Evolutionary conservation across 2,888 invertebrate genomes (phyloP).

Genomic region (Ophion ellenae): DNA sequence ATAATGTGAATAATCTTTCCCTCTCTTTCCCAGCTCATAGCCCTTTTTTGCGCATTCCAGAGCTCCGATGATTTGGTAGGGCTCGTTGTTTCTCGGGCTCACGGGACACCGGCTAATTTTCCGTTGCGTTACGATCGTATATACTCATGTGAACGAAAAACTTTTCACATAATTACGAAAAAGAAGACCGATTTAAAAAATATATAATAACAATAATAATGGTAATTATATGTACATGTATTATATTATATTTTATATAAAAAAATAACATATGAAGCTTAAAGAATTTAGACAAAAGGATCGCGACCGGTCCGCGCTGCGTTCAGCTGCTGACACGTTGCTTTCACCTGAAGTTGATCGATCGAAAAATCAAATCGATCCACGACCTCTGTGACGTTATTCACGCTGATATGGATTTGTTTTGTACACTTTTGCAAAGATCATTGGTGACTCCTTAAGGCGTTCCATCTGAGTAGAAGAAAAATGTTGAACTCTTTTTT

Average conservation of each 20-base stretch:
- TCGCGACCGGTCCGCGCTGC: slow-evolving; percentile 68
- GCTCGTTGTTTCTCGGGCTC: slow-evolving; percentile 39
- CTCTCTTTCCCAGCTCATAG: slow-evolving; percentile 53
- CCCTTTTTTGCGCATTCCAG: slow-evolving; percentile 35
- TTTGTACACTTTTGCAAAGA: background rate
- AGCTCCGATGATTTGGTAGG: slow-evolving; percentile 42
- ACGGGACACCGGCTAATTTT: slow-evolving; percentile 55
- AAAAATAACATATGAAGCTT: slow-evolving; percentile 72
- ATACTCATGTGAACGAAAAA: slow-evolving; percentile 54
- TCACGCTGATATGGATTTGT: slow-evolving; percentile 1
- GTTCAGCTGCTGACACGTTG: slow-evolving; percentile 61
- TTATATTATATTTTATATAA: slow-evolving; percentile 64
- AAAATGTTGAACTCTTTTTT: too few species aligned
- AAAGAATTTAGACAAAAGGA: slow-evolving; percentile 79
- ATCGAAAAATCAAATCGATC: slow-evolving; percentile 35
- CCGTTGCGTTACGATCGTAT: slow-evolving; percentile 35
- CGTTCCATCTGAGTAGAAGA: too few species aligned
- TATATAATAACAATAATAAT: slow-evolving; percentile 37
- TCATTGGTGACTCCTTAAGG: too few species aligned
- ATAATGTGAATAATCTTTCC: slow-evolving; percentile 22
- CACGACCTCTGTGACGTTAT: slow-evolving; percentile 49
- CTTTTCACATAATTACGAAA: slow-evolving; percentile 49
- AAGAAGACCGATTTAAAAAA: slow-evolving; percentile 24
- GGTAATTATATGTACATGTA: slow-evolving; percentile 32
- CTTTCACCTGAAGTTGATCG: slow-evolving; percentile 73